A percentile compares a stretch with the other conserved stretches of the same genome.
Conservation (phyloP, 2,113 vertebrate genomes). For the Butorides virescens region DNA sequence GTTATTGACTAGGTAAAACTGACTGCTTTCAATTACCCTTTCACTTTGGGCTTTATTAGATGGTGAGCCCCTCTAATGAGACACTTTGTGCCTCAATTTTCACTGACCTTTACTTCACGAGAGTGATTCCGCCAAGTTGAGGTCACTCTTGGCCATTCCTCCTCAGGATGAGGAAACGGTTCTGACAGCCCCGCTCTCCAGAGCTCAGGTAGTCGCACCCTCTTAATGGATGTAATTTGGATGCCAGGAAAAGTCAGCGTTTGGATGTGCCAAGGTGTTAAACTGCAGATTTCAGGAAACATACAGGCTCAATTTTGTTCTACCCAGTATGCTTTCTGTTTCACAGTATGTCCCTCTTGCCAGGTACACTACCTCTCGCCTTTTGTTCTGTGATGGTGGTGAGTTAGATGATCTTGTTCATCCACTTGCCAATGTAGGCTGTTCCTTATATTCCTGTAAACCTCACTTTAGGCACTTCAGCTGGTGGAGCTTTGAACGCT, state of each 20-base stretch:
- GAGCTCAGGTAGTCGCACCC: background rate
- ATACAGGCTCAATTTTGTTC: background rate
- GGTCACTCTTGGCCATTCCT: background rate
- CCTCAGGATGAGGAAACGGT: background rate
- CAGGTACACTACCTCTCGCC: background rate
- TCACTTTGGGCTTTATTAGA: background rate
- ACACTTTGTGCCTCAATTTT: background rate
- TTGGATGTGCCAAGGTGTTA: background rate
- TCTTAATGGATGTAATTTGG: background rate
- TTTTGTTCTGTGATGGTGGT: accelerated
- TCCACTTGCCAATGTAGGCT: background rate
- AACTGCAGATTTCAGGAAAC: background rate
- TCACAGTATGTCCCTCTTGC: background rate
- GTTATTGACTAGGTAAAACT: background rate
- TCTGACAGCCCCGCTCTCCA: background rate
- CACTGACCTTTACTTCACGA: background rate
- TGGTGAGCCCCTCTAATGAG: background rate
- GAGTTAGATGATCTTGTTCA: background rate
- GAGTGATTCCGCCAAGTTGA: background rate
- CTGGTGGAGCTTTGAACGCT: background rate
- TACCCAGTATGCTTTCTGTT: background rate
- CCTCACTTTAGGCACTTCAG: background rate
- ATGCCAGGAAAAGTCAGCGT: background rate
- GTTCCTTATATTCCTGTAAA: background rate
- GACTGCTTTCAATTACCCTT: background rate